Evolutionary conservation across 2,888 invertebrate genomes (phyloP), one percentile per base, ranked within the genome.

Genomic region (Apamea anceps): DNA sequence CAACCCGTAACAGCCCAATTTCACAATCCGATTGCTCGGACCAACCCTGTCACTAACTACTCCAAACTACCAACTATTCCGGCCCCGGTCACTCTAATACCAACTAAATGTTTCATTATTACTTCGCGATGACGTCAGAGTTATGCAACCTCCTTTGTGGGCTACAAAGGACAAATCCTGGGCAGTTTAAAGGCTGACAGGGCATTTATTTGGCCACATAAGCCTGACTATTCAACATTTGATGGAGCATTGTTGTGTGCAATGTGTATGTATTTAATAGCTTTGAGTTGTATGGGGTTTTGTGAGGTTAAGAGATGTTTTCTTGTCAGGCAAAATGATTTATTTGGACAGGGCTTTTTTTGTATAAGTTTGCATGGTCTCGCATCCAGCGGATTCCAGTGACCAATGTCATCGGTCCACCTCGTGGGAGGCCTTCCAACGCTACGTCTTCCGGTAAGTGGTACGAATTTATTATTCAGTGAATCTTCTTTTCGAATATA

Each of bases 41-140:
- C 57, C 37, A 76, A 70, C 65, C 48, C 67, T 77, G 68, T 71
- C 84, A 74, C 45, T 21, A 79, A 85, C 83, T 77, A 71, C 51
- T 66, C 71, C 45, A 63, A 67, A 77, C 66, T 79, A 32, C 54
- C 25, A 77, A 81, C 78, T 42, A 80, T 77, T 72, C 68, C 13
- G 5, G 28, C 45, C 51, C 42, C 62, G 63, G 65, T 75, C 75
- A 79, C 79, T 82, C 75, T 72, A 86, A 70, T 85, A 75, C 70
- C 63, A 70, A 45, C 79, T 66, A 60, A 87, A 85, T 81, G 81
- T 87, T 81, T 76, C 78, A 81, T 72, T 77, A 85, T 60, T 79
- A 82, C 75, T 87, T 73, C 42, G 66, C 62, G 32, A 51, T 80
- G 79, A 81, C 82, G 79, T 73, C 70, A 70, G 37, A 76, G 72